These are phyloP conservation scores for Salvelinus sp. DNA, from an alignment of 2,113 vertebrate genomes.

Conservation along the genomic window DNA sequence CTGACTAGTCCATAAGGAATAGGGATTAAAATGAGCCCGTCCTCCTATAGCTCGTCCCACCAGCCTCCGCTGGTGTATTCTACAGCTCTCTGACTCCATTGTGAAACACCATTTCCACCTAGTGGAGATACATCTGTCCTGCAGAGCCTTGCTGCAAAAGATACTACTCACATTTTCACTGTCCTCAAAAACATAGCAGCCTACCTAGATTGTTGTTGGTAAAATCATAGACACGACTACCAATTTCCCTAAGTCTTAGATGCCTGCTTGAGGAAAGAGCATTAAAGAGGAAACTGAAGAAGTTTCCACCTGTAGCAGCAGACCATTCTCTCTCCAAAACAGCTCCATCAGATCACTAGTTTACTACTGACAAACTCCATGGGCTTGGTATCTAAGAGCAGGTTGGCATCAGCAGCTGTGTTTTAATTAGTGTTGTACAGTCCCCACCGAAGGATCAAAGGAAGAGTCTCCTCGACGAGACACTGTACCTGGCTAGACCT, in stretches of 20 bases:
- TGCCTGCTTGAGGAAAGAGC: not conserved
- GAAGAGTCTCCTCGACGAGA: not conserved
- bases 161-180: not conserved
- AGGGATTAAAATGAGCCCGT: not conserved
- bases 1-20: too few species aligned
- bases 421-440: slow-evolving; percentile 1
- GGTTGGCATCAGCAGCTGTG: slow-evolving; percentile 10
- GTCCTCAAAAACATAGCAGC: not conserved
- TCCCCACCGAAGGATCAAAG: slow-evolving; percentile 24
- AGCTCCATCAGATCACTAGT: slow-evolving; percentile 9
- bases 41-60: too few species aligned
- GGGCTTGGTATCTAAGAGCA: slow-evolving; percentile 9
- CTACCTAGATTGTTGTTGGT: not conserved
- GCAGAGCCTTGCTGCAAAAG: not conserved
- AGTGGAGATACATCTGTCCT: not conserved
- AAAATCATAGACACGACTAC: not conserved
- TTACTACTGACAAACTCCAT: slow-evolving; percentile 4
- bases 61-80: not conserved
- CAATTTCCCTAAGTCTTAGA: not conserved
- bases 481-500: too few species aligned
- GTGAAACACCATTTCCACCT: slow-evolving; percentile 1
- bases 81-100: not conserved
- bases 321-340: not conserved
- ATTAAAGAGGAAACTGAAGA: slow-evolving; percentile 6
- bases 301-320: slow-evolving; percentile 35